phyloP scores from a whole-genome alignment of 2,113 vertebrate species.

The Rhynchopsitta pachyrhyncha region DNA sequence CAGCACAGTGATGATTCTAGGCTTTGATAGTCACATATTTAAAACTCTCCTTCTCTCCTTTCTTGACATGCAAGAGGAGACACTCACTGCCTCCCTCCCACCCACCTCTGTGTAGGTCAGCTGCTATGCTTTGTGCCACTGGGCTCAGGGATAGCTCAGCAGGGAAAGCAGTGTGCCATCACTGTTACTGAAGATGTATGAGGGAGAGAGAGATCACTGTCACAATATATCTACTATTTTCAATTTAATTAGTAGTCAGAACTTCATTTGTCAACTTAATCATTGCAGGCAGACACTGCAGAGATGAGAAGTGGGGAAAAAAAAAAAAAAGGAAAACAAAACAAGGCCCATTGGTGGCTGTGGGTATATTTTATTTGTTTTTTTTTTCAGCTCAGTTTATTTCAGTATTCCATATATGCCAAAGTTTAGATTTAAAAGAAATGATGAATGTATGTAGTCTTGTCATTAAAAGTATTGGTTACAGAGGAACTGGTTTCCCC shows the following conservation, averaged over 20 bases:
- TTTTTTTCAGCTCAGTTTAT: slow-evolving; percentile 4
- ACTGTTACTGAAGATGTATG: slow-evolving; percentile 4
- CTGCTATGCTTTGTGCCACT: background rate
- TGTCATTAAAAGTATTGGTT: background rate
- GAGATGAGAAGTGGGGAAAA: background rate
- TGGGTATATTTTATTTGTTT: slow-evolving; percentile 21
- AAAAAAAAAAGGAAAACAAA: background rate
- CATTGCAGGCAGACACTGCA: slow-evolving; percentile 33
- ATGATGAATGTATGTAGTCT: background rate
- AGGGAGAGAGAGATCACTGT: slow-evolving; percentile 37
- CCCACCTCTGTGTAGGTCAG: background rate
- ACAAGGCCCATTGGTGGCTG: background rate
- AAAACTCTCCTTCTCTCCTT: background rate
- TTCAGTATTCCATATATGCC: slow-evolving; percentile 12
- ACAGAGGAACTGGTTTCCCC: background rate
- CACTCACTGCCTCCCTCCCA: background rate
- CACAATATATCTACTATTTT: slow-evolving; percentile 47
- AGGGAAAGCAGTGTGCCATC: background rate
- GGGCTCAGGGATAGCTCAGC: background rate
- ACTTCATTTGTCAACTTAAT: slow-evolving; percentile 70
- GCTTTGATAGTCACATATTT: background rate
- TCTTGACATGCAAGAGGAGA: background rate
- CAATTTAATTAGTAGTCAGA: slow-evolving; percentile 63
- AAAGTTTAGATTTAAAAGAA: slow-evolving; percentile 12
- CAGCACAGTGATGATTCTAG: background rate